A percentile compares a stretch with the other conserved stretches of the same genome.
These are phyloP conservation scores for Caenorhabditis drosophilae DNA, from an alignment of 2,888 invertebrate genomes.

Conservation along the genomic window DNA sequence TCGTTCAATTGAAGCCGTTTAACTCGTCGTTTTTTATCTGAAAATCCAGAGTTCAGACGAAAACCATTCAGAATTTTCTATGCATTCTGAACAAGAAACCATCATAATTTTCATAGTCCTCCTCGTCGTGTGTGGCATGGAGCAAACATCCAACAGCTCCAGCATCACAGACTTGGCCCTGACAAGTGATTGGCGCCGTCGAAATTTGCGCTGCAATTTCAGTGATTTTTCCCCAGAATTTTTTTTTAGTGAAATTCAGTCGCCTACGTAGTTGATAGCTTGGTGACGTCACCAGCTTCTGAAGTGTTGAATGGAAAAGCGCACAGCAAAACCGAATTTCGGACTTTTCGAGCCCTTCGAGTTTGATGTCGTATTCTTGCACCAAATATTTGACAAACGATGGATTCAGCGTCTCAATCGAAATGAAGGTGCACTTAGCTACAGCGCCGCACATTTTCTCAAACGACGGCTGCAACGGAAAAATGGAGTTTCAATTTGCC, in stretches of 20 bases:
- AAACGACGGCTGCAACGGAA: slow-evolving; percentile 29
- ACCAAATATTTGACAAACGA: slow-evolving; percentile 43
- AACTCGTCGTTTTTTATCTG: slow-evolving; percentile 17
- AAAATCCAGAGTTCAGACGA: too few species aligned
- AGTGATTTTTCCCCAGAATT: too few species aligned
- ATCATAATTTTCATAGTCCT: slow-evolving; percentile 36
- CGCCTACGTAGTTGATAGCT: slow-evolving; percentile 37
- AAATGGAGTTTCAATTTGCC: too few species aligned
- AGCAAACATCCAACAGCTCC: slow-evolving; percentile 51
- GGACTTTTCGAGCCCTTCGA: slow-evolving; percentile 31
- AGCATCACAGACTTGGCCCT: slow-evolving; percentile 30
- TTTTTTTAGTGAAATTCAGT: neutral
- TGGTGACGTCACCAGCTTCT: slow-evolving; percentile 39
- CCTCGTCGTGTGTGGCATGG: slow-evolving; percentile 30
- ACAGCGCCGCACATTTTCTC: slow-evolving; percentile 43
- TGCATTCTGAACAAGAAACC: too few species aligned
- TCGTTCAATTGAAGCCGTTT: slow-evolving; percentile 29
- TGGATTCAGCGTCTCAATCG: slow-evolving; percentile 41
- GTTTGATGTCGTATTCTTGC: slow-evolving; percentile 37
- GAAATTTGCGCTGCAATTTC: slow-evolving; percentile 32
- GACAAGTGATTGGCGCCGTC: slow-evolving; percentile 41
- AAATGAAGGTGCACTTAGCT: slow-evolving; percentile 34
- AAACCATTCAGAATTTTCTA: too few species aligned
- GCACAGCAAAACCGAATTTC: slow-evolving; percentile 47
- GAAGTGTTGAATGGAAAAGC: slow-evolving; percentile 48